Evolutionary conservation across 2,797 vertebrate genomes (phyloP), one percentile per base, ranked within the genome.

Genomic region (Peromyscus aztecus): DNA sequence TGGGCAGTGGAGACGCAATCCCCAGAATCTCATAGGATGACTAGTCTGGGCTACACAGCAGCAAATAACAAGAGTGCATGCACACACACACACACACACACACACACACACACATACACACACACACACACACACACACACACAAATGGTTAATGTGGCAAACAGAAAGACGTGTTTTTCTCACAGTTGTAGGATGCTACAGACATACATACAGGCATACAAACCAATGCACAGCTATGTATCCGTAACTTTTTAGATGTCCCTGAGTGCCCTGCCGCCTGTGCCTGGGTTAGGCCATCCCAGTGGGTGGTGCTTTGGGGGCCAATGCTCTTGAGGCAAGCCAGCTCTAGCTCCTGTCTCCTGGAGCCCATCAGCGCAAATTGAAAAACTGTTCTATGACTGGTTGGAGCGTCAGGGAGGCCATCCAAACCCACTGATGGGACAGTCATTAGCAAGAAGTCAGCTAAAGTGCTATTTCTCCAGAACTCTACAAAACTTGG

Each of bases 321-420:
- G 19, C 57, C 31, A 34, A 10, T 6, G 19, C 89, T 87, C 90
- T 23, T 0, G 90, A 95, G 91, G 71, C 6, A 16, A 24, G 71
- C 61, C n/a, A 65, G 59, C 88, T 46, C 76, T 46, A 1, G 17
- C 55, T 95, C 75, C 31, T 0, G 89, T 94, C 96, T 93, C 97
- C 90, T 52, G 91, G 61, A 95, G 46, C 83, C 43, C 94, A 97
- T 97, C 94, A 43, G 29, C 84, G 49, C 94, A 97, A 86, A 97
- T 59, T 94, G 96, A 90, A 95, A 94, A 93, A 84, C 75, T 1
- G 0, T 21, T 37, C 43, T 3, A 17, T 6, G 27, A 27, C 65
- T 69, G 57, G 65, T n/a, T 65, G 12, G 94, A 69, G 93, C 24
- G 43, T 73, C 83, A 71, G 31, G 43, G 95, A 92, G 90, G 82